Evolutionary conservation across 2,888 invertebrate genomes (phyloP), one percentile per base, ranked within the genome.

Genomic region (Aleiodes alternator): DNA sequence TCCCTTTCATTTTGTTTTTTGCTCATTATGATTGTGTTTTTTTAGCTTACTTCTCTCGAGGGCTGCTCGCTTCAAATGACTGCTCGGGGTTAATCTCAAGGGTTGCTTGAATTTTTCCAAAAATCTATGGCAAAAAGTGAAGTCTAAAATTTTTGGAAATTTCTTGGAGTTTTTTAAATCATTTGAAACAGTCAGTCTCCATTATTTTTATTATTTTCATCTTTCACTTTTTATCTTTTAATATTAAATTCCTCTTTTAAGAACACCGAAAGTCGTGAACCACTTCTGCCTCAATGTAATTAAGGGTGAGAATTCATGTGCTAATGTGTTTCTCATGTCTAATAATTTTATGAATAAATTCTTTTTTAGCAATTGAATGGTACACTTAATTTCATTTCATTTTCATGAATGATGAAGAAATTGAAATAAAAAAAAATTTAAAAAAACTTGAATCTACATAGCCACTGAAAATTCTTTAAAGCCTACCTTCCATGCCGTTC

Each of bases 221-320:
- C 43, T 43, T 43, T 43, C 43, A 43, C 64, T 16, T 64, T 64
- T 64, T 14, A n/a, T 64, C 64, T 64, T 16, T 9, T 59, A 57
- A 56, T 56, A 50, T 59, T 56, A 50, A 69, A 69, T 73, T 29
- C 55, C 70, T 75, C 70, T 34, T 53, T 69, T 51, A 48, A 69
- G 73, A 75, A 75, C 74, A 75, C 70, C 69, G 70, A 75, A 70
- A 75, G 70, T 75, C 69, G 69, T 61, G 38, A 70, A 75, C 50
- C 69, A 53, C 43, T 75, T 75, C 43, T 70, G 70, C 74, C 55
- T 75, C 53, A 69, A 61, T 70, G 31, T 64, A 70, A 70, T 75
- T 55, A 75, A 61, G 53, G 55, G 51, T 51, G 61, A 69, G 61
- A 61, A 61, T 70, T 69, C 51, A 48, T 51, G 11, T 64, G 34